These are phyloP conservation scores for Littorina saxatilis DNA, from an alignment of 1,140 invertebrate genomes.

Conservation along the genomic window DNA sequence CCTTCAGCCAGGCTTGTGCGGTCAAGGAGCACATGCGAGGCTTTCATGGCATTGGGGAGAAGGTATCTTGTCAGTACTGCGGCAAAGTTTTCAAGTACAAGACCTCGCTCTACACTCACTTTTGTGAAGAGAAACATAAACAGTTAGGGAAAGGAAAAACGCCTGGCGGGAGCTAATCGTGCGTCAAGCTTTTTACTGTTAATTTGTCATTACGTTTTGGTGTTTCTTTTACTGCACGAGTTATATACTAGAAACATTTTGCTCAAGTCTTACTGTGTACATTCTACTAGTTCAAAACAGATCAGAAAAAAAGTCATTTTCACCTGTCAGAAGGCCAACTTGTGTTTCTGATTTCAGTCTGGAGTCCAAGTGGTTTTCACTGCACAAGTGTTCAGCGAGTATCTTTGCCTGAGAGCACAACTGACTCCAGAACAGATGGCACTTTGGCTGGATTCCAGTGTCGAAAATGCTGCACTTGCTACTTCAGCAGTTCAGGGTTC, in stretches of 20 bases:
- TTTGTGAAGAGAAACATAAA: slow-evolving; percentile 34
- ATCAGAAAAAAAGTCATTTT: too few species aligned
- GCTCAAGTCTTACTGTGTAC: too few species aligned
- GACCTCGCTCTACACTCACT: slow-evolving; percentile 44
- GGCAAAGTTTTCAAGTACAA: slow-evolving; percentile 48
- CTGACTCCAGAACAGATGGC: not conserved
- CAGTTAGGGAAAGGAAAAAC: not conserved
- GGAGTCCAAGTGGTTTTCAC: not conserved
- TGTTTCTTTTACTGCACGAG: too few species aligned
- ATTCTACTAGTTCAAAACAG: too few species aligned
- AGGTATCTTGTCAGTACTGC: slow-evolving; percentile 42
- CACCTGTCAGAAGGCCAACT: too few species aligned
- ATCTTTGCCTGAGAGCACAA: not conserved
- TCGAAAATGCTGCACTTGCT: slow-evolving; percentile 13
- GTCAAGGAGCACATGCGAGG: slow-evolving; percentile 48
- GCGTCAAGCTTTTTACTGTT: too few species aligned
- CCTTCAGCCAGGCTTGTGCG: slow-evolving; percentile 48
- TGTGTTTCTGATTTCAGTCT: slow-evolving; percentile 17
- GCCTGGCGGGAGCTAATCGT: not conserved
- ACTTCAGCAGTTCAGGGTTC: not conserved
- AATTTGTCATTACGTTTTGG: too few species aligned
- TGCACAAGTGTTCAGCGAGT: not conserved
- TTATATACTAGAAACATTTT: too few species aligned
- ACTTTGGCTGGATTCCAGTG: not conserved
- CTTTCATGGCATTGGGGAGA: slow-evolving; percentile 47